A percentile compares a stretch with the other conserved stretches of the same genome.
Evolutionary conservation across 1,140 invertebrate genomes (phyloP).

Genomic region (Bombus polaris): DNA sequence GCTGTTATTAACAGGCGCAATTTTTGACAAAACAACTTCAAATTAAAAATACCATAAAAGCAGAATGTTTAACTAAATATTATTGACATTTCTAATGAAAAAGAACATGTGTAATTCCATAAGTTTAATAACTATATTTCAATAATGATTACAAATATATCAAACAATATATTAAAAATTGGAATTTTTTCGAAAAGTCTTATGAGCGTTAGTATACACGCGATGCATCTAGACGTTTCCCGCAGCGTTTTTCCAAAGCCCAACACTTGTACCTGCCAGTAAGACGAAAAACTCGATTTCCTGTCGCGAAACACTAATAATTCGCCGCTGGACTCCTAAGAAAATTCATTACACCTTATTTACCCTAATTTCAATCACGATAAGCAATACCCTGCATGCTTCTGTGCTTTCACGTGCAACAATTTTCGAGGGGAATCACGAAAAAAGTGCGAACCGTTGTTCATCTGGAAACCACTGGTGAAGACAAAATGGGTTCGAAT

Average conservation of each 20-base stretch:
- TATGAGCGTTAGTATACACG: too few relatives aligned
- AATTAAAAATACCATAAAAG: too few relatives aligned
- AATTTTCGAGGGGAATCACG: not conserved
- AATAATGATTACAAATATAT: too few relatives aligned
- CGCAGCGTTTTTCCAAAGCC: not conserved
- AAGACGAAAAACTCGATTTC: not conserved
- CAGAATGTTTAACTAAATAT: too few relatives aligned
- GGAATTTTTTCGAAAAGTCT: too few relatives aligned
- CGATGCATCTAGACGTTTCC: too few relatives aligned
- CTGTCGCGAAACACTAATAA: not conserved
- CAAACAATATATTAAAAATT: too few relatives aligned
- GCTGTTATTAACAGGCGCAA: too few relatives aligned
- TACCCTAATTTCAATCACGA: not conserved
- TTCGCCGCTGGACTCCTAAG: not conserved
- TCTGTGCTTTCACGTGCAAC: not conserved
- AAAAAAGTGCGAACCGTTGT: not conserved
- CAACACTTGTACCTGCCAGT: not conserved
- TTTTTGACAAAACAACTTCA: too few relatives aligned
- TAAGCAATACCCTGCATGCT: not conserved
- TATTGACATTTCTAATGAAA: too few relatives aligned
- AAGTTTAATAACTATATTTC: too few relatives aligned
- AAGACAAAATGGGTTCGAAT: not conserved
- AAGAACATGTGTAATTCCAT: too few relatives aligned
- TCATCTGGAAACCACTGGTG: not conserved
- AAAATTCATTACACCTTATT: not conserved